Percentiles rank a stretch among this genome's conserved stretches.
Conservation (phyloP, 1,140 invertebrate species). For the Goniozus legneri region DNA sequence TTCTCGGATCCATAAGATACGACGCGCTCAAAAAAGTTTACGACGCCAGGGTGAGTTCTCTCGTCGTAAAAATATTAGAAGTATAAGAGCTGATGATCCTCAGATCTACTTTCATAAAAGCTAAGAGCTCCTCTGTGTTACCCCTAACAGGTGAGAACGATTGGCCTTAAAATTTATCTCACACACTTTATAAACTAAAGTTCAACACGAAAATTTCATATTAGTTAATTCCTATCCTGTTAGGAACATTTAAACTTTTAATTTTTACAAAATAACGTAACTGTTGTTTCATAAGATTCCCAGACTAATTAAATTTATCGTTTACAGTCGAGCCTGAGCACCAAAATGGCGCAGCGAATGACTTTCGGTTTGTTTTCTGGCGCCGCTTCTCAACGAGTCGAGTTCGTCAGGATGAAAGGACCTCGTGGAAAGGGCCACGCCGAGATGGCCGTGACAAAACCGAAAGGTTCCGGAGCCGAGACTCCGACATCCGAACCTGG, state of each 20-base stretch:
- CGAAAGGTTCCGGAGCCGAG: conserved; percentile 86
- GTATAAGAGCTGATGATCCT: not conserved
- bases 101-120: not conserved
- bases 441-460: conserved; percentile 95
- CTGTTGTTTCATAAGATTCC: no score
- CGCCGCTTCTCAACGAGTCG: conserved; percentile 78
- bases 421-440: conserved; percentile 93
- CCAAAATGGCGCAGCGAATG: conserved; percentile 94
- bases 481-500: conserved; percentile 93
- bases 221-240: no score
- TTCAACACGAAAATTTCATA: no score
- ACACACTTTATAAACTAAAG: no score
- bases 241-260: no score
- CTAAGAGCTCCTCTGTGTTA: no score
- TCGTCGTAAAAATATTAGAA: conserved; percentile 3
- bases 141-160: no score
- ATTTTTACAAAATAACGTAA: conserved; percentile 2
- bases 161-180: no score
- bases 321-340: conserved; percentile 85
- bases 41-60: conserved; percentile 82
- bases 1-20: conserved; percentile 95
- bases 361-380: conserved; percentile 87
- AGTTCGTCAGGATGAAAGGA: conserved; percentile 97
- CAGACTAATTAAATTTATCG: no score
- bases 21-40: conserved; percentile 96